Conservation (phyloP, 2,797 vertebrate genomes). For the Pangasius larnaudii region DNA sequence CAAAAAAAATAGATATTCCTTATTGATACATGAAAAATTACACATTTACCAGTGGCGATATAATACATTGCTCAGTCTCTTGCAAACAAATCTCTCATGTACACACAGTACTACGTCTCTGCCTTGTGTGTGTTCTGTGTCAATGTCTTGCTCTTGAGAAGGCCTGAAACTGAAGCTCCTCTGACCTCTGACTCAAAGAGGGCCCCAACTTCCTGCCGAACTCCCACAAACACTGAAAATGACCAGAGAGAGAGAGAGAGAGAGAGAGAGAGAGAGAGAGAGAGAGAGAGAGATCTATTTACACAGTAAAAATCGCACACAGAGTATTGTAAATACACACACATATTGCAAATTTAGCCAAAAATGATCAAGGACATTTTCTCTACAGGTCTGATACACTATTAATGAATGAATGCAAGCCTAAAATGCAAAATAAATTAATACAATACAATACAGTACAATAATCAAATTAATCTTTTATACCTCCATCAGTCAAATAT, state of each 20-base stretch:
- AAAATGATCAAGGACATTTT: neutral
- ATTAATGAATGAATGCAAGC: neutral
- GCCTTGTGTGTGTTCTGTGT: neutral
- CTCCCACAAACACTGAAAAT: conserved; percentile 16
- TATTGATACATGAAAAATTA: neutral
- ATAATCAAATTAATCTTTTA: neutral
- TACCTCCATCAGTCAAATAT: neutral
- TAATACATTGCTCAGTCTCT: neutral
- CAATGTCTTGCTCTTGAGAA: neutral
- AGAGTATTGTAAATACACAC: neutral
- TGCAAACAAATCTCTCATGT: neutral
- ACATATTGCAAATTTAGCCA: neutral
- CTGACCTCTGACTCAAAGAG: conserved; percentile 11
- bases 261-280: neutral
- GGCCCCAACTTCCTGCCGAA: conserved; percentile 40
- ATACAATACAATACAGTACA: neutral
- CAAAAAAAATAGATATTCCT: neutral
- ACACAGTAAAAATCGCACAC: neutral
- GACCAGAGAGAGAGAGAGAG: neutral
- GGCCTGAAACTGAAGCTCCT: conserved; percentile 28
- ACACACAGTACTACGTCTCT: neutral
- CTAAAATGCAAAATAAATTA: neutral
- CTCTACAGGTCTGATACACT: neutral
- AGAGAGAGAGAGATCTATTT: neutral
- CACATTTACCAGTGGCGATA: neutral